Conservation (phyloP, 2,113 vertebrate species). For the Pristiophorus japonicus region DNA sequence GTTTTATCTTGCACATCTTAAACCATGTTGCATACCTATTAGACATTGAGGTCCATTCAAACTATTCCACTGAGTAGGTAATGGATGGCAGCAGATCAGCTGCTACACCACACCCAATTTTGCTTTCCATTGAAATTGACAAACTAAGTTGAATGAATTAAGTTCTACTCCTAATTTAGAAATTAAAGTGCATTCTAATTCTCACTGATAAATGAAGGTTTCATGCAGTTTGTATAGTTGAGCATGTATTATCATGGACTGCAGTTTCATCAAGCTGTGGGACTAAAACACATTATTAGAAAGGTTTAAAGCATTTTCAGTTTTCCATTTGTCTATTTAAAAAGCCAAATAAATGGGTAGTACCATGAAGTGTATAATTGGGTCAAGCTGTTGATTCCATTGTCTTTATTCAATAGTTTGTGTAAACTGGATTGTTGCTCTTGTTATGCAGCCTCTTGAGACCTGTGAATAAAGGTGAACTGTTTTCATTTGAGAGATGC, state of each 20-base stretch:
- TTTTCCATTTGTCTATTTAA: not conserved
- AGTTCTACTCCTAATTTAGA: not conserved
- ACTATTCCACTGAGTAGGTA: not conserved
- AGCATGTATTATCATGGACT: not conserved
- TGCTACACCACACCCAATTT: not conserved
- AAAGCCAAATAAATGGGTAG: not conserved
- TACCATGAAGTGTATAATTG: not conserved
- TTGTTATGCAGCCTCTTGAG: not conserved
- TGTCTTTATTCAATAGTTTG: not conserved
- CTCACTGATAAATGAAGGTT: not conserved
- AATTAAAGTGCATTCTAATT: not conserved
- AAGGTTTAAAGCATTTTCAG: constrained; percentile 8
- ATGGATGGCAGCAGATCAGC: not conserved
- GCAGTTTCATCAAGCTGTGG: not conserved
- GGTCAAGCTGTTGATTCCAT: not conserved
- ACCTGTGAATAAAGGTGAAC: not conserved
- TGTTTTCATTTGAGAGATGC: not conserved
- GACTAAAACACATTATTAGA: not conserved
- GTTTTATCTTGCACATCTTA: too few species aligned
- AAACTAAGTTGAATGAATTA: not conserved
- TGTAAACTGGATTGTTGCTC: not conserved
- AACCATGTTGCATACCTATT: not conserved
- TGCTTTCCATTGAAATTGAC: not conserved
- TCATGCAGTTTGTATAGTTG: not conserved
- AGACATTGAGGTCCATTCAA: not conserved